Conservation (phyloP, 2,888 invertebrate genomes). For the Euzetes globulus region DNA sequence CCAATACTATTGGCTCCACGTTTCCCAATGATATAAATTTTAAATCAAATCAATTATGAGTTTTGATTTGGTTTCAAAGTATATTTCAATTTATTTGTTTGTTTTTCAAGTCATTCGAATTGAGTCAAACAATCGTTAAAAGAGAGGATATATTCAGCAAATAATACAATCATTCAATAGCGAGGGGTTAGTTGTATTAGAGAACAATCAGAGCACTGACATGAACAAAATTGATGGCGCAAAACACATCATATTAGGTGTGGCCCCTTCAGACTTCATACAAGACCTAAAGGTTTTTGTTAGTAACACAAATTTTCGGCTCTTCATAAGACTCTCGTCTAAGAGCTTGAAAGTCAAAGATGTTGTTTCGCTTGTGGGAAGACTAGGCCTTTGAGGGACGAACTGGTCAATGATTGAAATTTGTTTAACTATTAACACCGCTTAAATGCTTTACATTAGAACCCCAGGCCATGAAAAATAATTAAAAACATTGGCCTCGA, state of each 20-base stretch:
- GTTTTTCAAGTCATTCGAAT: background rate
- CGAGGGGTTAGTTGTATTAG: background rate
- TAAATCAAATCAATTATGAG: background rate
- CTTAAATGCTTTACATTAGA: background rate
- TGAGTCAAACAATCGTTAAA: background rate
- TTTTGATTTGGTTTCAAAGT: background rate
- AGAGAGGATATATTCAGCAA: background rate
- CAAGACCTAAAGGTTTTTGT: background rate
- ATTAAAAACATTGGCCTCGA: background rate
- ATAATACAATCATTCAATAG: background rate
- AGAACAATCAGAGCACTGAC: conserved; percentile 13
- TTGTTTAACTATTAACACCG: conserved; percentile 20
- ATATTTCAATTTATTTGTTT: conserved; percentile 6
- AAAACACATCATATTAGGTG: conserved; percentile 16
- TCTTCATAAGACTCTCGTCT: too few relatives aligned
- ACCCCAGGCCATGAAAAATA: background rate
- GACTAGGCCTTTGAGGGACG: conserved; percentile 1
- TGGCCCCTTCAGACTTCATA: background rate
- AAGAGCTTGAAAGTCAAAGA: too few relatives aligned
- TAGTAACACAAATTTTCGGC: background rate
- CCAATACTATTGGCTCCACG: background rate
- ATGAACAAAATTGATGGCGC: conserved; percentile 11
- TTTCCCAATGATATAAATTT: background rate
- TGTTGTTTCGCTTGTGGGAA: background rate
- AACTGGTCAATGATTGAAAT: conserved; percentile 17